Evolutionary conservation across 2,888 invertebrate species (phyloP).

Genomic region (Diaperis boleti): DNA sequence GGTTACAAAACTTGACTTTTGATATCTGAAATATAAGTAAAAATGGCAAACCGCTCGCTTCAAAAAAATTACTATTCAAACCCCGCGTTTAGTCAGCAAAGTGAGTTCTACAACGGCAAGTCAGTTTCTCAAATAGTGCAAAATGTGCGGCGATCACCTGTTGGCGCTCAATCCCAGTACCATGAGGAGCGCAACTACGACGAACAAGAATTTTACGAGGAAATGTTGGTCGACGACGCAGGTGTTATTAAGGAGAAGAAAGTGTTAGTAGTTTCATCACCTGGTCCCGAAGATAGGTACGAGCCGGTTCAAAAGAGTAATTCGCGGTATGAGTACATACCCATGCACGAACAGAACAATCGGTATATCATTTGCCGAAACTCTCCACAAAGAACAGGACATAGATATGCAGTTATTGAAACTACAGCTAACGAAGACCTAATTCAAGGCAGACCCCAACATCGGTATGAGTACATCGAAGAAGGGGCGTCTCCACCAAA

Average conservation of each 20-base stretch:
- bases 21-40: conserved; percentile 36
- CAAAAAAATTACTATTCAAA: conserved; percentile 77
- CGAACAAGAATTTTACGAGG: conserved; percentile 65
- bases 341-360: conserved; percentile 63
- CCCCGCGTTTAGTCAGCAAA: conserved; percentile 84
- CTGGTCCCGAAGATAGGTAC: conserved; percentile 59
- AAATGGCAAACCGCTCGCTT: conserved; percentile 37
- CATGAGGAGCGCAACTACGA: conserved; percentile 53
- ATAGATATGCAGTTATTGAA: conserved; percentile 76
- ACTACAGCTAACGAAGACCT: conserved; percentile 70
- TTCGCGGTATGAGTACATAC: conserved; percentile 71
- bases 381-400: conserved; percentile 69
- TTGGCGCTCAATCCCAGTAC: conserved; percentile 62
- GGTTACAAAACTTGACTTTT: conserved; percentile 41
- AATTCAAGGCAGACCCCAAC: conserved; percentile 28
- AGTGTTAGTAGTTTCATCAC: conserved; percentile 61
- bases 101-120: conserved; percentile 72
- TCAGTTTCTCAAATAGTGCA: conserved; percentile 65
- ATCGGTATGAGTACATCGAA: conserved; percentile 56
- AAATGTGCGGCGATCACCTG: conserved; percentile 60
- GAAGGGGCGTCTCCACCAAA: conserved; percentile 46
- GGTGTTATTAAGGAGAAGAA: conserved; percentile 63
- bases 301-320: conserved; percentile 61
- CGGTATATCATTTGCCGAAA: conserved; percentile 64
- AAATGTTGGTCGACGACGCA: conserved; percentile 63